Conservation (phyloP, 2,113 vertebrate genomes). For the Camelus dromedarius region DNA sequence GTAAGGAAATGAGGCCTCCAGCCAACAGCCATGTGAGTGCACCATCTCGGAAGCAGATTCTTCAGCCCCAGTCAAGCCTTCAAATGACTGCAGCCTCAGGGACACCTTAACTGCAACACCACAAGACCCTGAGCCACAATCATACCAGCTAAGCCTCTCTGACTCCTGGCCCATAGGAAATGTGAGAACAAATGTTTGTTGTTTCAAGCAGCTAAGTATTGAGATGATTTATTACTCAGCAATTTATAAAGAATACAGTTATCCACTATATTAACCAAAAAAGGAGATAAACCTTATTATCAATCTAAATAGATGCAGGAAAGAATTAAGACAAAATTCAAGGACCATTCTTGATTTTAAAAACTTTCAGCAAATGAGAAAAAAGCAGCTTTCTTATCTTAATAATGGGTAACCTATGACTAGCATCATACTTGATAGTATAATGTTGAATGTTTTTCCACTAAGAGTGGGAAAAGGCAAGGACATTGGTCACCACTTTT, state of each 20-base stretch:
- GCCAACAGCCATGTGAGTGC: neutral
- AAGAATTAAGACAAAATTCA: conserved; percentile 22
- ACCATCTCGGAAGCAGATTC: neutral
- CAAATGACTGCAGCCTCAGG: neutral
- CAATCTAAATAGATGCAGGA: neutral
- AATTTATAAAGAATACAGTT: neutral
- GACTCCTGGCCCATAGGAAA: neutral
- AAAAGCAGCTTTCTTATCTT: neutral
- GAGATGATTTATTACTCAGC: neutral
- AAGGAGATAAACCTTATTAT: neutral
- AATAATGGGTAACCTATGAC: neutral
- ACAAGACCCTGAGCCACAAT: neutral
- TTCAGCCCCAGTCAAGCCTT: neutral
- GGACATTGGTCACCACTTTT: neutral
- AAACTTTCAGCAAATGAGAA: neutral
- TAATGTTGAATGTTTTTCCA: neutral
- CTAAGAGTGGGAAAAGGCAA: neutral
- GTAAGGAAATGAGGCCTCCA: neutral
- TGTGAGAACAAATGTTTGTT: neutral
- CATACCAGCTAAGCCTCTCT: neutral
- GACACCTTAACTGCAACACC: neutral
- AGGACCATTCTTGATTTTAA: neutral
- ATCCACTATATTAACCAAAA: neutral
- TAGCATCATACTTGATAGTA: neutral
- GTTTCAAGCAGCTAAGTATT: neutral